These are phyloP conservation scores for Apeira syringaria DNA, from an alignment of 2,888 invertebrate genomes.

Conservation along the genomic window DNA sequence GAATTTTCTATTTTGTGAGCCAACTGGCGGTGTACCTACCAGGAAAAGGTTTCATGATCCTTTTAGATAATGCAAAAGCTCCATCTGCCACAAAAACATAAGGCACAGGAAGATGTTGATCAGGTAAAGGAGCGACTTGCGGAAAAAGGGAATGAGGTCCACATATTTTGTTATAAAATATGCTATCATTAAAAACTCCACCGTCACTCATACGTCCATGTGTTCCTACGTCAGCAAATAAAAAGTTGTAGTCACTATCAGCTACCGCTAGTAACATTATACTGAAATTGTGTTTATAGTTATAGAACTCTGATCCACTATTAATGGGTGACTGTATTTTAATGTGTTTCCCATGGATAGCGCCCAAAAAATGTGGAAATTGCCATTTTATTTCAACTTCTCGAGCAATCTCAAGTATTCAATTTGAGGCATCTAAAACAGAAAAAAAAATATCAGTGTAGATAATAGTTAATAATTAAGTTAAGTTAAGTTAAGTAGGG, in stretches of 20 bases:
- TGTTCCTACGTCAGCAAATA: conserved; percentile 36
- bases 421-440: conserved; percentile 22
- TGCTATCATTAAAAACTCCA: conserved; percentile 31
- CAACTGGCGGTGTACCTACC: conserved; percentile 5
- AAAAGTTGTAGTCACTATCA: conserved; percentile 37
- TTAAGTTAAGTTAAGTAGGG: too few relatives aligned
- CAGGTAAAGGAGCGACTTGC: too few relatives aligned
- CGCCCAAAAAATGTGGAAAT: conserved; percentile 24
- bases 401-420: conserved; percentile 32
- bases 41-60: conserved; percentile 24
- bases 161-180: too few relatives aligned
- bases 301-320: conserved; percentile 36
- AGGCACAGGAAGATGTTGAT: conserved; percentile 9
- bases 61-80: conserved; percentile 15
- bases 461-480: too few relatives aligned
- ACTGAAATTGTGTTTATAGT: conserved; percentile 34
- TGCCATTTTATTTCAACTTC: conserved; percentile 3
- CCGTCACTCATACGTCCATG: conserved; percentile 35
- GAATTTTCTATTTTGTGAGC: conserved; percentile 20
- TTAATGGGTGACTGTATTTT: conserved; percentile 35
- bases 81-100: conserved; percentile 23
- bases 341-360: conserved; percentile 22
- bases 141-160: too few relatives aligned
- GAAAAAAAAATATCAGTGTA: background rate
- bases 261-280: conserved; percentile 37